Percentiles rank a stretch among this genome's conserved stretches.
Conservation (phyloP, 1,140 invertebrate genomes). For the Drosophila bipectinata region DNA sequence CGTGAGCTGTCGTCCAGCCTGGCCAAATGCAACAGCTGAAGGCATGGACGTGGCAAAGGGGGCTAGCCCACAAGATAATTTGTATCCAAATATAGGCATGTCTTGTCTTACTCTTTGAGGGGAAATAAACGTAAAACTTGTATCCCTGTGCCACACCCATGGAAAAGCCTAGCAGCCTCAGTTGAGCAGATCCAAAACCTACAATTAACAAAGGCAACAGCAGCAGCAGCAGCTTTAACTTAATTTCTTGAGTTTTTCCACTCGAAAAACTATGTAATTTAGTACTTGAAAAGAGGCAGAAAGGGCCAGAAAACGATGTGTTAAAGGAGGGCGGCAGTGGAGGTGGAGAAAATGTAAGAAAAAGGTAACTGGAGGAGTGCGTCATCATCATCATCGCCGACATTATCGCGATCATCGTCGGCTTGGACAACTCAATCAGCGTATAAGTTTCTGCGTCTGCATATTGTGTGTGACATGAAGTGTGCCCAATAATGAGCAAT, state of each 20-base stretch:
- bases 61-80: neutral
- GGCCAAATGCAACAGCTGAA: slow-evolving; percentile 51
- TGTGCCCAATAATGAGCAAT: slow-evolving; percentile 83
- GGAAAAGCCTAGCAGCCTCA: slow-evolving; percentile 23
- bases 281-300: slow-evolving; percentile 68
- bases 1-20: slow-evolving; percentile 68
- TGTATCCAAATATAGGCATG: neutral
- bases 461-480: slow-evolving; percentile 75
- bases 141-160: neutral
- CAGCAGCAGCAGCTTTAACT: slow-evolving; percentile 68
- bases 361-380: slow-evolving; percentile 48
- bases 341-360: slow-evolving; percentile 38
- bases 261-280: slow-evolving; percentile 82
- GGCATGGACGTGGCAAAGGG: slow-evolving; percentile 1
- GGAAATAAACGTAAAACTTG: neutral
- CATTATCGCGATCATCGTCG: slow-evolving; percentile 14
- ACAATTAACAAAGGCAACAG: slow-evolving; percentile 65
- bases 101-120: neutral
- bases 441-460: slow-evolving; percentile 61
- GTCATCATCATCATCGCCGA: slow-evolving; percentile 22
- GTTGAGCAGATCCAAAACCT: slow-evolving; percentile 50
- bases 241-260: slow-evolving; percentile 81
- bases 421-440: slow-evolving; percentile 71
- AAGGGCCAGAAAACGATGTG: slow-evolving; percentile 50
- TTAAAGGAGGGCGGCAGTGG: slow-evolving; percentile 35